A percentile compares a stretch with the other conserved stretches of the same genome.
These are phyloP conservation scores for Tethya wilhelma DNA, from an alignment of 37 sponge, comb jelly and placozoan genomes.

Conservation along the genomic window DNA sequence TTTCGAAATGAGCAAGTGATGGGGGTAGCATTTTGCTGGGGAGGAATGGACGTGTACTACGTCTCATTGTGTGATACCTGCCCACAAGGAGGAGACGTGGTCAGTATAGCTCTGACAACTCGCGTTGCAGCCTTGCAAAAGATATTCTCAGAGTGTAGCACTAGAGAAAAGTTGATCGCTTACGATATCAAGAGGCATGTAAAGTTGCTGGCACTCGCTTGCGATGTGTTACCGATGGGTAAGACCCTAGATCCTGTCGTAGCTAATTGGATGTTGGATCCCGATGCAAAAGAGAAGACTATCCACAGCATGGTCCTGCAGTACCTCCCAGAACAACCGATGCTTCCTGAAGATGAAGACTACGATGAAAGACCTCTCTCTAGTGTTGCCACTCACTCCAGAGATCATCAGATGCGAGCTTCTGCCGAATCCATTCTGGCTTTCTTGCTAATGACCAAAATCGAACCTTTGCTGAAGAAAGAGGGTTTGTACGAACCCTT, in stretches of 20 bases:
- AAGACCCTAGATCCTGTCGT: slow-evolving; percentile 72
- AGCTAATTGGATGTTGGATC: slow-evolving; percentile 92
- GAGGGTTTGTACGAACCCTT: slow-evolving; percentile 75
- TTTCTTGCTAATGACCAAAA: slow-evolving; percentile 58
- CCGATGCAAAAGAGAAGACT: slow-evolving; percentile 78
- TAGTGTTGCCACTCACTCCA: slow-evolving; percentile 64
- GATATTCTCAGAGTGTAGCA: slow-evolving; percentile 8
- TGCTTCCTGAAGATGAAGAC: slow-evolving; percentile 40
- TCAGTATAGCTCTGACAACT: background rate
- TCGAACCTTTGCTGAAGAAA: slow-evolving; percentile 62
- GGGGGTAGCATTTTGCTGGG: slow-evolving; percentile 90
- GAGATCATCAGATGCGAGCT: slow-evolving; percentile 61
- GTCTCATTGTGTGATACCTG: slow-evolving; percentile 38
- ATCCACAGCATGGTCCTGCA: slow-evolving; percentile 71
- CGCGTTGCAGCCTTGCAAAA: slow-evolving; percentile 21
- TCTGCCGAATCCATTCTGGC: slow-evolving; percentile 74
- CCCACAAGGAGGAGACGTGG: background rate
- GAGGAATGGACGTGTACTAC: slow-evolving; percentile 85
- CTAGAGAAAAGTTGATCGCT: slow-evolving; percentile 47
- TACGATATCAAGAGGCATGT: slow-evolving; percentile 82
- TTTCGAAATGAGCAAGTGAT: slow-evolving; percentile 55
- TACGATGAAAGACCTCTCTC: slow-evolving; percentile 51
- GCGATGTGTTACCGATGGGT: slow-evolving; percentile 34
- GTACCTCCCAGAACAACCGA: slow-evolving; percentile 76
- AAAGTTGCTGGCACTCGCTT: slow-evolving; percentile 60